Evolutionary conservation across 1,140 invertebrate genomes (phyloP), one percentile per base, ranked within the genome.

Genomic region (Bombus confusus): DNA sequence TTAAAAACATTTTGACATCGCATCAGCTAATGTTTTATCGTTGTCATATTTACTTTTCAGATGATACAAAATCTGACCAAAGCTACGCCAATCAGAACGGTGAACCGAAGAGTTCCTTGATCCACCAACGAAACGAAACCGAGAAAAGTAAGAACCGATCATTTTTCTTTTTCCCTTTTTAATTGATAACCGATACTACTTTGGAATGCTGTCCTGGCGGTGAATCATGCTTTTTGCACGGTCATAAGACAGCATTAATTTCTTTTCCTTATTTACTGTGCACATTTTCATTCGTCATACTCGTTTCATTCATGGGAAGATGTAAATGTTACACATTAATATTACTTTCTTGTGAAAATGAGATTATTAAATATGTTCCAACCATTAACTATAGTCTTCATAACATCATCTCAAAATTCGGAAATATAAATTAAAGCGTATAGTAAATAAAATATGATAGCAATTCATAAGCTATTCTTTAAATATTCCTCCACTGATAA

Each of bases 61-160:
- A 94, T 94, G 92, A 93, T 86, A 85, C 92, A 83, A 93, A 92
- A 80, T 88, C 87, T 37, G 91, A 91, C 28, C 79, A 87, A 34
- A 91, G 74, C 47, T 91, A 93, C 87, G 89, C 83, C 77, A 93
- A 88, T 82, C 92, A 92, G 39, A 94, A 94, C 90, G 93, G 93
- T 72, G 90, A 86, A 41, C 76, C 91, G 79, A 94, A 93, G 83
- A 91, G 75, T 59, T 90, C 85, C 13, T 68, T 91, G 69, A 87
- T 82, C 59, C 86, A 87, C 18, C 87, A 92, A 82, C 84, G 75
- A 62, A 83, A 76, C 81, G 90, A 91, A 69, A 80, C 68, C 52
- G 91, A 90, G 15, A 90, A 91, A 88, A 90, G 93, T 94, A 85
- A 93, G 93, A 84, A 78, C 37, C 34, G 10, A 31, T 68, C 13